Conservation (phyloP, 2,113 vertebrate genomes). For the Percina caprodes region DNA sequence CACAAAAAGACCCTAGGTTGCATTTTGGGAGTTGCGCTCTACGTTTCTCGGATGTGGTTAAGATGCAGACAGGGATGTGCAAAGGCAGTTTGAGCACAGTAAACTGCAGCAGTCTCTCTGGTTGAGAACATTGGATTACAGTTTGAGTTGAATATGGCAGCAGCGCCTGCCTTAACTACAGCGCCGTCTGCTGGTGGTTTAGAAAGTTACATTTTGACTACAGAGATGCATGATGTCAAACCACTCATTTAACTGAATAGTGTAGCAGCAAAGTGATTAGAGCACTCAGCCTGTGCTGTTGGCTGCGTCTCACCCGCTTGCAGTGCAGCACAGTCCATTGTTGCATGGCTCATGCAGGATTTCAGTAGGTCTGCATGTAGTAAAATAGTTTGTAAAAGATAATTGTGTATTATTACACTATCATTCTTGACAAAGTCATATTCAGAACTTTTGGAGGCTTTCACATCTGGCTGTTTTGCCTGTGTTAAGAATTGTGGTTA, state of each 20-base stretch:
- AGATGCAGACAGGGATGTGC: too few relatives aligned
- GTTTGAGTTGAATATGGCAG: neutral
- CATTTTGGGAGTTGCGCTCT: too few relatives aligned
- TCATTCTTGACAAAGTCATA: neutral
- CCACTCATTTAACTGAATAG: too few relatives aligned
- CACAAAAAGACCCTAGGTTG: too few relatives aligned
- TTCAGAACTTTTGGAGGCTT: neutral
- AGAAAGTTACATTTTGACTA: neutral
- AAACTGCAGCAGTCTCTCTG: too few relatives aligned
- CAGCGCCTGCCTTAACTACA: neutral
- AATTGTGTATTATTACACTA: neutral
- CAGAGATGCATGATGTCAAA: neutral
- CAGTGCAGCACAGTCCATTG: too few relatives aligned
- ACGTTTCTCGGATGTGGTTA: too few relatives aligned
- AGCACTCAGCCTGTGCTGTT: neutral
- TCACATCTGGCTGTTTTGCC: too few relatives aligned
- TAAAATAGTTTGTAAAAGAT: neutral
- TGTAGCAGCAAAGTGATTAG: neutral
- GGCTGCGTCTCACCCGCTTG: neutral
- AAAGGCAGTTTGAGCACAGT: too few relatives aligned
- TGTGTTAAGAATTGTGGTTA: too few relatives aligned
- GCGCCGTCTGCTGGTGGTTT: constrained; percentile 27
- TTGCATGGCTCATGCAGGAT: neutral
- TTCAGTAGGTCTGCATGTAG: neutral
- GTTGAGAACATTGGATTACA: neutral